Evolutionary conservation across 2,888 invertebrate genomes (phyloP).

Genomic region (Cetonia aurata): DNA sequence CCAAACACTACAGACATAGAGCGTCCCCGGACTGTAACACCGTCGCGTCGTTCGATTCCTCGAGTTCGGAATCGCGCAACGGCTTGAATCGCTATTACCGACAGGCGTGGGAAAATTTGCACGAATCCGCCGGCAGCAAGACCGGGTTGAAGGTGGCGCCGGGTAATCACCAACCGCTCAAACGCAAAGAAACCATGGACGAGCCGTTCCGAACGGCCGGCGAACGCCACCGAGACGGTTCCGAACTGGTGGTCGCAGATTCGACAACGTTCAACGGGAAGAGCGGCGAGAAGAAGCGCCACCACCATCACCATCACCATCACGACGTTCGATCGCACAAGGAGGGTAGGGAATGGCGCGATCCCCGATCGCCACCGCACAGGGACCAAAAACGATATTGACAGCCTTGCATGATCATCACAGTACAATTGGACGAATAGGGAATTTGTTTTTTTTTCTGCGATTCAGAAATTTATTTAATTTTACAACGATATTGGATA

Average conservation of each 20-base stretch:
- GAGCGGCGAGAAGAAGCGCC: slow-evolving; percentile 72
- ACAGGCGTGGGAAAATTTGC: slow-evolving; percentile 94
- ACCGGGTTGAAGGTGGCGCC: slow-evolving; percentile 53
- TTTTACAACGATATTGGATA: no score
- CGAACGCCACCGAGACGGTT: slow-evolving; percentile 73
- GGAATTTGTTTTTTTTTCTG: slow-evolving; percentile 33
- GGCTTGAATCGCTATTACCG: slow-evolving; percentile 88
- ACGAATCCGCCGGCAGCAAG: slow-evolving; percentile 81
- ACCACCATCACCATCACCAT: slow-evolving; percentile 83
- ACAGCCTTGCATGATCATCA: slow-evolving; percentile 63
- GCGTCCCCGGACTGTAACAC: slow-evolving; percentile 93
- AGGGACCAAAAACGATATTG: slow-evolving; percentile 71
- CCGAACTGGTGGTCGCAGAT: slow-evolving; percentile 82
- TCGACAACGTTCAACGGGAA: slow-evolving; percentile 65
- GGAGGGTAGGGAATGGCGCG: slow-evolving; percentile 71
- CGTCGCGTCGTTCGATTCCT: slow-evolving; percentile 90
- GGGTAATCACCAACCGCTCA: slow-evolving; percentile 71
- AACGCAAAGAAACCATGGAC: slow-evolving; percentile 80
- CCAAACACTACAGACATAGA: slow-evolving; percentile 90
- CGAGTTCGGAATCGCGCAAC: slow-evolving; percentile 76
- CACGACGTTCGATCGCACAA: slow-evolving; percentile 72
- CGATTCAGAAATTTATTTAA: no score
- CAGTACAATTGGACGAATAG: slow-evolving; percentile 62
- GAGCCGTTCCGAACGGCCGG: slow-evolving; percentile 69
- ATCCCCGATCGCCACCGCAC: slow-evolving; percentile 68